These are phyloP conservation scores for Eristalis tenax DNA, from an alignment of 2,888 invertebrate genomes.

Conservation along the genomic window DNA sequence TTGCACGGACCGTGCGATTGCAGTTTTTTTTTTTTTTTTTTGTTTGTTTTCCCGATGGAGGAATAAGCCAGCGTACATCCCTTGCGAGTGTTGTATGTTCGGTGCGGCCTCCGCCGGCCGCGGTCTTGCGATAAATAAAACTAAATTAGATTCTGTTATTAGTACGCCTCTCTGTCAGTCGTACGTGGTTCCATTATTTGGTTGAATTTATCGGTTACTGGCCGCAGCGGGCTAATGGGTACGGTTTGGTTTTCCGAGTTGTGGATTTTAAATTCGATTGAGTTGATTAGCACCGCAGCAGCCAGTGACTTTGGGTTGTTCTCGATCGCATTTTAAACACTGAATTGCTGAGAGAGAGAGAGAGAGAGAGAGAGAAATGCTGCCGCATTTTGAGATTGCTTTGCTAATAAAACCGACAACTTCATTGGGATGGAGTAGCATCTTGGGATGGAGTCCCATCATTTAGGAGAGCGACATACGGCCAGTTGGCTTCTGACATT, in stretches of 20 bases:
- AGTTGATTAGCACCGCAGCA: background rate
- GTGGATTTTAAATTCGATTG: background rate
- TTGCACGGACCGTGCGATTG: slow-evolving; percentile 43
- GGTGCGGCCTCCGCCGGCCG: background rate
- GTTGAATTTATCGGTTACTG: slow-evolving; percentile 19
- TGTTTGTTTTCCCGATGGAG: too few species aligned
- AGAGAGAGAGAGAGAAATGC: too few species aligned
- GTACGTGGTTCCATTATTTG: slow-evolving; percentile 16
- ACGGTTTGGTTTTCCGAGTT: background rate
- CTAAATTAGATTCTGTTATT: slow-evolving; percentile 54
- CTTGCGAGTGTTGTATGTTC: background rate
- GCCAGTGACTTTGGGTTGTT: background rate
- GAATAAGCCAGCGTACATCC: slow-evolving; percentile 2
- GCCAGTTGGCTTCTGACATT: background rate
- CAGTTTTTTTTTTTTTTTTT: slow-evolving; percentile 1
- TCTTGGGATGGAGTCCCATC: too few species aligned
- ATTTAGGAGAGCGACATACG: background rate
- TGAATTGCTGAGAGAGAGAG: background rate
- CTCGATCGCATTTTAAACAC: background rate
- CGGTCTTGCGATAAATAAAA: slow-evolving; percentile 31
- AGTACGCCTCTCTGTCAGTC: slow-evolving; percentile 21
- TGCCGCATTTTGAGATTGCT: background rate
- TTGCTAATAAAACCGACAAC: background rate
- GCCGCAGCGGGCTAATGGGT: background rate
- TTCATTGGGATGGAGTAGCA: background rate